Evolutionary conservation across 2,797 vertebrate genomes (phyloP).

Genomic region (Echiichthys vipera): DNA sequence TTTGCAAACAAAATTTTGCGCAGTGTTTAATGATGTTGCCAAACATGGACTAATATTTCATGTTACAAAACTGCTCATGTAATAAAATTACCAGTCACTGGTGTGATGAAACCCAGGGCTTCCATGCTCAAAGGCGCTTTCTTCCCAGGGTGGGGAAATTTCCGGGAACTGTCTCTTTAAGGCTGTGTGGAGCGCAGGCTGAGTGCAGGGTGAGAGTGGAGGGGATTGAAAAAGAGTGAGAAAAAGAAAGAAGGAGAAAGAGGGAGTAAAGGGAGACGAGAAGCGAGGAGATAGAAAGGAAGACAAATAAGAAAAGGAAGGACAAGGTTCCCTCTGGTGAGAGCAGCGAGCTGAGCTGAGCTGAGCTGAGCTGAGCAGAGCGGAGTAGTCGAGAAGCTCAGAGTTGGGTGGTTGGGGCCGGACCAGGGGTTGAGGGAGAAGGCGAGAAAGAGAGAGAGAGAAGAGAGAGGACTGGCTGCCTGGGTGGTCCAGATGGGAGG

Average conservation of each 20-base stretch:
- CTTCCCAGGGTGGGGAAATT: slow-evolving; percentile 75
- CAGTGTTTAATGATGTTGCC: slow-evolving; percentile 34
- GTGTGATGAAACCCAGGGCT: slow-evolving; percentile 57
- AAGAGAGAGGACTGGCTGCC: slow-evolving; percentile 78
- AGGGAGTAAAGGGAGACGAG: slow-evolving; percentile 33
- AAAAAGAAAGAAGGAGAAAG: slow-evolving; percentile 32
- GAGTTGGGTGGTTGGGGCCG: slow-evolving; percentile 77
- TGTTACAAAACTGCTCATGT: slow-evolving; percentile 39
- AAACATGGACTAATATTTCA: slow-evolving; percentile 51
- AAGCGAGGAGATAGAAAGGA: slow-evolving; percentile 41
- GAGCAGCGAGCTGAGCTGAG: slow-evolving; percentile 37
- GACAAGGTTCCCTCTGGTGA: slow-evolving; percentile 42
- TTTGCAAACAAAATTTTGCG: background rate
- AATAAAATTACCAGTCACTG: slow-evolving; percentile 57
- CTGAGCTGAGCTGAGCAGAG: slow-evolving; percentile 47
- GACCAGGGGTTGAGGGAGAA: slow-evolving; percentile 75
- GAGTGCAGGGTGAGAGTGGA: slow-evolving; percentile 53
- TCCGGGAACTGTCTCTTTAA: slow-evolving; percentile 87
- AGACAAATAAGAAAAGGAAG: slow-evolving; percentile 47
- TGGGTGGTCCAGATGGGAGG: slow-evolving; percentile 94
- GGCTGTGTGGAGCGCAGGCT: slow-evolving; percentile 61
- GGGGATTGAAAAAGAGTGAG: slow-evolving; percentile 60
- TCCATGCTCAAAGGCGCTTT: slow-evolving; percentile 70
- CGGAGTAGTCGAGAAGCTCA: slow-evolving; percentile 45
- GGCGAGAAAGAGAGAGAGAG: slow-evolving; percentile 74